These are phyloP conservation scores for Galleria mellonella DNA, from an alignment of 1,140 invertebrate species.

Conservation along the genomic window DNA sequence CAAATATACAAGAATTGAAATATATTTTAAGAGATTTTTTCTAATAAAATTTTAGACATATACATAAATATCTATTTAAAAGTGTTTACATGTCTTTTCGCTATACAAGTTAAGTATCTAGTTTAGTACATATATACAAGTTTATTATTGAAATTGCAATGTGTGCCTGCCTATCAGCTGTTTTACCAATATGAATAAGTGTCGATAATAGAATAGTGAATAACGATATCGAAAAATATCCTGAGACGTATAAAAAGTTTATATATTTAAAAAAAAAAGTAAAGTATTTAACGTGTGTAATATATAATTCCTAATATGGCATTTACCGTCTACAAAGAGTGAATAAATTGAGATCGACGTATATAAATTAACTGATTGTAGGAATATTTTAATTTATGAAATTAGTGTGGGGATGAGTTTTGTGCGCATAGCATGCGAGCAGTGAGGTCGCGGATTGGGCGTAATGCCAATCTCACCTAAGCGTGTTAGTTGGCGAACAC, in stretches of 20 bases:
- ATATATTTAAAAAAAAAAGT: constrained; percentile 22
- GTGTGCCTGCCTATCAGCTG: constrained; percentile 52
- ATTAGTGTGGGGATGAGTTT: constrained; percentile 19
- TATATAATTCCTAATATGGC: constrained; percentile 70
- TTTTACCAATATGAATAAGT: constrained; percentile 46
- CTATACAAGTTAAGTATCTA: constrained; percentile 55
- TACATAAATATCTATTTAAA: constrained; percentile 39
- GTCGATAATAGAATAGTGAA: constrained; percentile 14
- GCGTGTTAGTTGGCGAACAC: constrained; percentile 28
- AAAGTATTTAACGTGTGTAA: constrained; percentile 55
- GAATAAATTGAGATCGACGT: constrained; percentile 55
- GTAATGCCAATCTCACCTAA: constrained; percentile 51
- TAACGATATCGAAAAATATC: constrained; percentile 23
- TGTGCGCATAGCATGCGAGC: constrained; percentile 40
- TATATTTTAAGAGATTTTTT: constrained; percentile 74
- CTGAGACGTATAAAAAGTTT: constrained; percentile 27
- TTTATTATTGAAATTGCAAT: constrained; percentile 35
- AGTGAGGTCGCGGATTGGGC: constrained; percentile 19
- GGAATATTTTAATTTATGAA: constrained; percentile 54
- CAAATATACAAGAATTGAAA: constrained; percentile 59
- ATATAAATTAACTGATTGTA: constrained; percentile 60
- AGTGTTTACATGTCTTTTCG: constrained; percentile 63
- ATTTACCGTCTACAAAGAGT: constrained; percentile 69
- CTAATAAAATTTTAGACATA: constrained; percentile 63
- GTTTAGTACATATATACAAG: constrained; percentile 31